Conservation (phyloP, 2,888 invertebrate genomes). For the Abscondita cerata region DNA sequence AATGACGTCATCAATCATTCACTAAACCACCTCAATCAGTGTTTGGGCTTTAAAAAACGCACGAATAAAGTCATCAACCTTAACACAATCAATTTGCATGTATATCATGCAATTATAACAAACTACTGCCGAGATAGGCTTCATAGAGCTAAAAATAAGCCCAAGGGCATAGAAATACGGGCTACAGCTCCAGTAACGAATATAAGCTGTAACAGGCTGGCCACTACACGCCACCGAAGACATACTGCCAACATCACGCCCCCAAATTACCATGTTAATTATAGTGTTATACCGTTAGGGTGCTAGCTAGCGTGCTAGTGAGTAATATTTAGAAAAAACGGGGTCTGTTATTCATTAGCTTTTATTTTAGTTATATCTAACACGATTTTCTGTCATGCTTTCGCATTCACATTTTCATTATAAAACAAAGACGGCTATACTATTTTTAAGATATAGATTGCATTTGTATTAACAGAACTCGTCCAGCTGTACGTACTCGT, state of each 20-base stretch:
- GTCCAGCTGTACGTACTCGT: conserved; percentile 37
- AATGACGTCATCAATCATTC: conserved; percentile 11
- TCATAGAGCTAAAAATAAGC: conserved; percentile 47
- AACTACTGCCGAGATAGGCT: conserved; percentile 43
- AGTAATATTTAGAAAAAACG: conserved; percentile 53
- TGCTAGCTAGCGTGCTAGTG: conserved; percentile 53
- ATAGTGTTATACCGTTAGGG: conserved; percentile 53
- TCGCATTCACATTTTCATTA: conserved; percentile 19
- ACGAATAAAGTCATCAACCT: conserved; percentile 58
- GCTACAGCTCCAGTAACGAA: conserved; percentile 35
- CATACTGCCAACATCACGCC: conserved; percentile 59
- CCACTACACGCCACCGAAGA: conserved; percentile 60
- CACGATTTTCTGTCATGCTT: conserved; percentile 41
- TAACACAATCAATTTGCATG: conserved; percentile 60
- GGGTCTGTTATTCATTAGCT: conserved; percentile 54
- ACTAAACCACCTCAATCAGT: conserved; percentile 10
- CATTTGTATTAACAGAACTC: conserved; percentile 39
- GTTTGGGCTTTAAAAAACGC: conserved; percentile 13
- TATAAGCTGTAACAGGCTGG: conserved; percentile 50
- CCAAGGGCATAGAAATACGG: conserved; percentile 44
- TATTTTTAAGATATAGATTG: neutral
- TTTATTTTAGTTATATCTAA: conserved; percentile 40
- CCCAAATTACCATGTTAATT: conserved; percentile 61
- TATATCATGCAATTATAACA: conserved; percentile 58
- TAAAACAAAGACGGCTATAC: conserved; percentile 8